Percentiles rank a stretch among this genome's conserved stretches.
Conservation (phyloP, 2,797 vertebrate genomes). For the Carcharodon carcharias region DNA sequence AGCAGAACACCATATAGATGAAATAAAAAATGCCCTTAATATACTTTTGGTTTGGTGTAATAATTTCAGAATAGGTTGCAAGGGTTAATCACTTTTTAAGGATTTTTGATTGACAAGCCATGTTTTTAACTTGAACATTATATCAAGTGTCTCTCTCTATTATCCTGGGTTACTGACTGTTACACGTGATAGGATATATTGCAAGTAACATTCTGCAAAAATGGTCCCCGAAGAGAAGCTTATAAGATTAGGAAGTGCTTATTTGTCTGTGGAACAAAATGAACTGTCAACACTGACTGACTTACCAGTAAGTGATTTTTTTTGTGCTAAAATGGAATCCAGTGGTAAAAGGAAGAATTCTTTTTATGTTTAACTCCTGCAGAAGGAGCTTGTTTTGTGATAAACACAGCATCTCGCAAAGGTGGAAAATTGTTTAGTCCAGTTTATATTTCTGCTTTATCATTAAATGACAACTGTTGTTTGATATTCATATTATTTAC, state of each 20-base stretch:
- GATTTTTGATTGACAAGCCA: neutral
- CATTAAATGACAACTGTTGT: neutral
- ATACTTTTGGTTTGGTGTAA: neutral
- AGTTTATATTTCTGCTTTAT: neutral
- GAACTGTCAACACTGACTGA: slow-evolving; percentile 21
- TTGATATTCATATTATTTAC: neutral
- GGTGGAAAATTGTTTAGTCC: neutral
- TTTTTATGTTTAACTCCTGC: neutral
- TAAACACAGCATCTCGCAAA: neutral
- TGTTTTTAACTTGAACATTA: slow-evolving; percentile 12
- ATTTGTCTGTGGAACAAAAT: slow-evolving; percentile 28
- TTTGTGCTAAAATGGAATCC: neutral
- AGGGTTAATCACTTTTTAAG: neutral
- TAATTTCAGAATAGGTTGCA: neutral
- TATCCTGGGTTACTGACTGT: neutral
- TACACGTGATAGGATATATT: neutral
- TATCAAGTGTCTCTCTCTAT: slow-evolving; percentile 13
- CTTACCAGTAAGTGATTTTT: neutral
- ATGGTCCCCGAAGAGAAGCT: slow-evolving; percentile 13
- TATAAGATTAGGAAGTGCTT: slow-evolving; percentile 22
- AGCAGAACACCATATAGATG: neutral
- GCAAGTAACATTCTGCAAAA: slow-evolving; percentile 11
- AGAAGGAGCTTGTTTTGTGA: neutral
- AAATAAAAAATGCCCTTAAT: neutral
- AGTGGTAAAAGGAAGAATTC: neutral